phyloP scores from a whole-genome alignment of 2,888 invertebrate species.

The Zhuqinia jingwanae region DNA sequence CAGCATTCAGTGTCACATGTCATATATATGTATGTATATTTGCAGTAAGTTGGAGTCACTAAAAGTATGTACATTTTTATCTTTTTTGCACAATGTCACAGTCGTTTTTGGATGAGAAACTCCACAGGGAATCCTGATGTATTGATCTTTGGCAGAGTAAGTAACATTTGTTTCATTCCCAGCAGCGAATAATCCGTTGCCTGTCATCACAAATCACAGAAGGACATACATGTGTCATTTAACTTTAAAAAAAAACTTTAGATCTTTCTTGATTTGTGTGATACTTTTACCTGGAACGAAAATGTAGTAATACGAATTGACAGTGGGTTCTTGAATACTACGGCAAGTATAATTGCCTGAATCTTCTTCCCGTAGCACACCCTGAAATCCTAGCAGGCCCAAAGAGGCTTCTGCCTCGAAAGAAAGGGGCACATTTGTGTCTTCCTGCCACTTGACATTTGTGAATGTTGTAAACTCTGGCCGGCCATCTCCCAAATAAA shows the following conservation, averaged over 20 bases:
- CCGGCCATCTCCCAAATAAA: slow-evolving; percentile 64
- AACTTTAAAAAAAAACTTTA: not conserved
- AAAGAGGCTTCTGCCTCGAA: slow-evolving; percentile 72
- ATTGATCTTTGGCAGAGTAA: slow-evolving; percentile 59
- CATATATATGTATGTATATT: too few relatives aligned
- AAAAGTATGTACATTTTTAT: slow-evolving; percentile 44
- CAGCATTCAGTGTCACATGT: too few relatives aligned
- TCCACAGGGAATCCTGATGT: slow-evolving; percentile 65
- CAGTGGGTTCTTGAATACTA: slow-evolving; percentile 62
- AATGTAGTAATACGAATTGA: slow-evolving; percentile 69
- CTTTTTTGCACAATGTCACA: slow-evolving; percentile 60
- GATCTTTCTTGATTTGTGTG: too few relatives aligned
- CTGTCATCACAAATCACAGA: not conserved
- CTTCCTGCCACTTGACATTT: slow-evolving; percentile 66
- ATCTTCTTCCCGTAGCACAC: slow-evolving; percentile 68
- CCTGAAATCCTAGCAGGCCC: slow-evolving; percentile 71
- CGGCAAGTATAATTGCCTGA: slow-evolving; percentile 74
- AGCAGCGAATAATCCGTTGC: slow-evolving; percentile 56
- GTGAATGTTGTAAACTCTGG: slow-evolving; percentile 73
- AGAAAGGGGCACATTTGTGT: slow-evolving; percentile 58
- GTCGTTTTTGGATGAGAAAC: slow-evolving; percentile 65
- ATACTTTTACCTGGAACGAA: slow-evolving; percentile 65
- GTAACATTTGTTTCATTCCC: slow-evolving; percentile 56
- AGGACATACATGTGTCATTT: too few relatives aligned
- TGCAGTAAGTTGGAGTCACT: too few relatives aligned